Conservation (phyloP, 2,888 invertebrate species). For the Orgyia antiqua region DNA sequence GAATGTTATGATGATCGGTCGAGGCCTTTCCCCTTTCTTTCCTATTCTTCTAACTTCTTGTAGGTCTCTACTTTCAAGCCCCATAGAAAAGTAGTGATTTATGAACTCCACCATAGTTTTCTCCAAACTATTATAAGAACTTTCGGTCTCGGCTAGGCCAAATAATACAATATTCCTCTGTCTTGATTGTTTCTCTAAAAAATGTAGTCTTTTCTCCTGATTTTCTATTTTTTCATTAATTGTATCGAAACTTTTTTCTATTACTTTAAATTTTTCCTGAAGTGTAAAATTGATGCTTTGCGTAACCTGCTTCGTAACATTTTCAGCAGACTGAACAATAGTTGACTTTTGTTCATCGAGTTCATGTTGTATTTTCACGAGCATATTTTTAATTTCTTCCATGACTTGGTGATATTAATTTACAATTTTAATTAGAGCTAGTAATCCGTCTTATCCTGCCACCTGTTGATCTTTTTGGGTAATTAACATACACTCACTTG, state of each 20-base stretch:
- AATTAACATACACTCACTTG: neutral
- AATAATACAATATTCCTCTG: too few relatives aligned
- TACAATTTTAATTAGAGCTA: too few relatives aligned
- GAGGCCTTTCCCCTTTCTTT: conserved; percentile 3
- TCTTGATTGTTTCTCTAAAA: too few relatives aligned
- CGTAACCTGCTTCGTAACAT: too few relatives aligned
- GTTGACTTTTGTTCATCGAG: too few relatives aligned
- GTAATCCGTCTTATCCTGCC: too few relatives aligned
- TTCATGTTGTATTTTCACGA: neutral
- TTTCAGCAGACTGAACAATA: neutral
- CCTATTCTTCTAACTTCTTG: conserved; percentile 7
- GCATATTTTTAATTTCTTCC: neutral
- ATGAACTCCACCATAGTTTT: neutral
- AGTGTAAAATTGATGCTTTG: neutral
- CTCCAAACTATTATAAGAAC: neutral
- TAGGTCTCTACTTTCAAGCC: too few relatives aligned
- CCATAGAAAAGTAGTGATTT: neutral
- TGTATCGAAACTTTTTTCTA: neutral
- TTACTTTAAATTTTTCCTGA: neutral
- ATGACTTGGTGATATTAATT: too few relatives aligned
- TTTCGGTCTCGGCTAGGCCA: too few relatives aligned
- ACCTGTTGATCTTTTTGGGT: neutral
- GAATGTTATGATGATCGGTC: neutral
- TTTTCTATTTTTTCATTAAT: conserved; percentile 1
- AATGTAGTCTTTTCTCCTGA: too few relatives aligned